Conservation (phyloP, 2,113 vertebrate species). For the Picathartes gymnocephalus region DNA sequence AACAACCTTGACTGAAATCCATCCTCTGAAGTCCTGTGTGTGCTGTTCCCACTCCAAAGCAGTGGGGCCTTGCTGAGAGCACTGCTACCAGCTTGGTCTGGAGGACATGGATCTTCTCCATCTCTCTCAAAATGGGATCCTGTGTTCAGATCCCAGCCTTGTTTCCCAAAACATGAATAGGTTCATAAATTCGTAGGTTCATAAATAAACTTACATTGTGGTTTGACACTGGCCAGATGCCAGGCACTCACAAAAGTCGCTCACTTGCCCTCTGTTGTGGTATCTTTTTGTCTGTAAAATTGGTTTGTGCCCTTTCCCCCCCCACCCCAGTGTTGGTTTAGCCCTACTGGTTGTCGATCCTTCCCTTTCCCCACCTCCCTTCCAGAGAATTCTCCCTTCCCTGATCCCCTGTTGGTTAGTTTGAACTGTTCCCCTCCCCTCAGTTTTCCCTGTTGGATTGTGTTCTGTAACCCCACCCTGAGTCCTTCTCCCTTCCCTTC, state of each 20-base stretch:
- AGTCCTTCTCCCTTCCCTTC: too few species aligned
- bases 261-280: too few species aligned
- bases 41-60: background rate
- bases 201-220: background rate
- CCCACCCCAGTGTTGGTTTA: too few species aligned
- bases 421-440: too few species aligned
- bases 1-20: background rate
- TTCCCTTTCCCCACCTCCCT: too few species aligned
- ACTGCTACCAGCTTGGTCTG: fast-evolving
- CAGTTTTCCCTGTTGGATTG: too few species aligned
- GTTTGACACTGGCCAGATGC: background rate
- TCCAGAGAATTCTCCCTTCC: too few species aligned
- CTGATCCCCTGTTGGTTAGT: too few species aligned
- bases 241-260: background rate
- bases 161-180: background rate
- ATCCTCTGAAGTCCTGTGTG: fast-evolving
- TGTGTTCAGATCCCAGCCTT: background rate
- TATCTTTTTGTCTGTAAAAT: too few species aligned
- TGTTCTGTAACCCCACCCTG: too few species aligned
- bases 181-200: background rate
- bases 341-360: too few species aligned
- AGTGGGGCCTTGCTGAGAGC: background rate
- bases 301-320: too few species aligned
- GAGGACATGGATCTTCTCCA: background rate
- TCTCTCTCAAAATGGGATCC: background rate